Evolutionary conservation across 2,797 vertebrate species (phyloP), one percentile per base, ranked within the genome.

Genomic region (Lithobates sylvaticus): DNA sequence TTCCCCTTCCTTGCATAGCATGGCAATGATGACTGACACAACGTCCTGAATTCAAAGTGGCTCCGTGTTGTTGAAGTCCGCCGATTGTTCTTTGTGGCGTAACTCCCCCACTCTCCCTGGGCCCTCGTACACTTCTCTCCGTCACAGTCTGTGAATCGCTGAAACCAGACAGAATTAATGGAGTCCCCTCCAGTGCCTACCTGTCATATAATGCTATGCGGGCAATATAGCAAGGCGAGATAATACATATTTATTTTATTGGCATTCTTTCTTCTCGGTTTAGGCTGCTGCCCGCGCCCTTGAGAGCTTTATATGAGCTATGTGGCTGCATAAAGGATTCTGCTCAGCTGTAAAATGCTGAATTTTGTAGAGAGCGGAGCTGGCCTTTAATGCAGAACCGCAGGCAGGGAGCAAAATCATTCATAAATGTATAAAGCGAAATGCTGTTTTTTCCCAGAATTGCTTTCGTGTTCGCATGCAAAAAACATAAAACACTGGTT

Each of bases 1-100:
- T 88, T 87, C 90, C 88, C 18, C 86, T 86, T 90, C 7, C 83
- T 90, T 88, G 90, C 1, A 2, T 83, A 86, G 87, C 83, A 89
- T 90, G 89, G 89, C 83, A 78, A 81, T 86, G 87, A 89, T 83
- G 79, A 77, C 44, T 54, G 78, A 86, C 71, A 89, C n/a, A 88
- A 88, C 81, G 84, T 75, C 88, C 88, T 88, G 83, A 88, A 88
- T 91, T 86, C 85, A 84, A 89, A 91, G 23, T 16, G 69, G 89
- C 72, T 75, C 64, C 58, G 88, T 70, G 47, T 3, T 65, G 32
- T 87, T 80, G 76, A 42, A 89, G 88, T 86, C 82, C 27, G 84
- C 86, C 65, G n/a, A 15, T 58, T 65, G 21, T 29, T 79, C 27
- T 27, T 50, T 81, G 72, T 3, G 71, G 39, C 42, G 27, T 32